Percentiles rank a stretch among this genome's conserved stretches.
Conservation (phyloP, 2,797 vertebrate species). For the Champsocephalus gunnari region DNA sequence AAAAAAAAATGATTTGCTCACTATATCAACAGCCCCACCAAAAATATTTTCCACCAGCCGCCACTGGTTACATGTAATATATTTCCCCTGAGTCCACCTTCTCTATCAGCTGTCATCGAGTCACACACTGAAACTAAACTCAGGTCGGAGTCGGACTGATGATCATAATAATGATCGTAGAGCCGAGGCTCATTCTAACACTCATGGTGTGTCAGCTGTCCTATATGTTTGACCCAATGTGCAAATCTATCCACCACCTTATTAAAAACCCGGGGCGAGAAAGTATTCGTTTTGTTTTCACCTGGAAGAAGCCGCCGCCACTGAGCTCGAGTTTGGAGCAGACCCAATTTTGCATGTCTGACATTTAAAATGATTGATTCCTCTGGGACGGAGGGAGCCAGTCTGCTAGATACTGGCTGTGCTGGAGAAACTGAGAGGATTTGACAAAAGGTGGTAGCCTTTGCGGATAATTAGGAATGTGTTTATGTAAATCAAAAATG, state of each 20-base stretch:
- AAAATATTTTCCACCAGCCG: too few relatives aligned
- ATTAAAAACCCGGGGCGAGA: background rate
- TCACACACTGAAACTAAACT: background rate
- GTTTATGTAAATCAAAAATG: slow-evolving; percentile 52
- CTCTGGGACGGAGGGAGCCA: slow-evolving; percentile 10
- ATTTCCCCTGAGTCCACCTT: too few relatives aligned
- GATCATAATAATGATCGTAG: background rate
- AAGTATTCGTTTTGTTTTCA: background rate
- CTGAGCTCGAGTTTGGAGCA: slow-evolving; percentile 30
- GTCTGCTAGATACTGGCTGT: slow-evolving; percentile 13
- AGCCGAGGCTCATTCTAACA: background rate
- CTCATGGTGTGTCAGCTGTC: too few relatives aligned
- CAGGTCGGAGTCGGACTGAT: background rate
- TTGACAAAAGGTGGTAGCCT: slow-evolving; percentile 33
- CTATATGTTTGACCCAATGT: background rate
- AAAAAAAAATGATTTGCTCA: too few relatives aligned
- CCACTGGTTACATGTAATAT: too few relatives aligned
- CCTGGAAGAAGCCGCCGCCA: background rate
- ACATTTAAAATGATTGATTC: slow-evolving; percentile 73
- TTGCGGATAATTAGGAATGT: slow-evolving; percentile 52
- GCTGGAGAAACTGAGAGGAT: slow-evolving; percentile 33
- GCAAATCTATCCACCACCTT: background rate
- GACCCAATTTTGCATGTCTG: slow-evolving; percentile 54
- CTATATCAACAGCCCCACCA: too few relatives aligned
- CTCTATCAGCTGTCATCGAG: too few relatives aligned